Conservation (phyloP, 2,888 invertebrate genomes). For the Cheilosia impressa region DNA sequence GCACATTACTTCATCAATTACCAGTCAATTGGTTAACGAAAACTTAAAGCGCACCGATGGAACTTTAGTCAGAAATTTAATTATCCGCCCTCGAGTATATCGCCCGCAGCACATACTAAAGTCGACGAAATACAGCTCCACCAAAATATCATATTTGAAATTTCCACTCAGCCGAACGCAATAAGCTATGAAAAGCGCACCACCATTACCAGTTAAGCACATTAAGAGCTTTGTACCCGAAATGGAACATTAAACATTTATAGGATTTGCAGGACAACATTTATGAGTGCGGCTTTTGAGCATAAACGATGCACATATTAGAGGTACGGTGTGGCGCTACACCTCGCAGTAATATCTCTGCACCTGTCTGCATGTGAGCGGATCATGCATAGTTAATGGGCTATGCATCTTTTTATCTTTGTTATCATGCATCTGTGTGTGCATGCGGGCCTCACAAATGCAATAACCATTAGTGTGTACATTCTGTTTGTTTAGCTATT, state of each 20-base stretch:
- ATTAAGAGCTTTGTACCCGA: slow-evolving; percentile 74
- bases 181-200: slow-evolving; percentile 75
- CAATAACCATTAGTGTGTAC: slow-evolving; percentile 33
- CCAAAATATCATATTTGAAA: slow-evolving; percentile 70
- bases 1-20: slow-evolving; percentile 62
- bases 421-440: slow-evolving; percentile 14
- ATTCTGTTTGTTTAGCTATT: background rate
- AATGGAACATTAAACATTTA: slow-evolving; percentile 74
- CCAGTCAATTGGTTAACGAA: slow-evolving; percentile 64
- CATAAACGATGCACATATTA: slow-evolving; percentile 72
- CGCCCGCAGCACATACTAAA: too few species aligned
- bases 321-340: slow-evolving; percentile 41
- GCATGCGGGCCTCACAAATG: slow-evolving; percentile 17
- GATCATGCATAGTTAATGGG: slow-evolving; percentile 58
- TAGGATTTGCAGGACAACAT: slow-evolving; percentile 72
- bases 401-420: slow-evolving; percentile 63
- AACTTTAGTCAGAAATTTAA: slow-evolving; percentile 67
- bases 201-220: slow-evolving; percentile 73
- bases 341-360: slow-evolving; percentile 50
- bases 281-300: slow-evolving; percentile 72
- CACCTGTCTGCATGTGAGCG: slow-evolving; percentile 22
- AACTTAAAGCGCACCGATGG: slow-evolving; percentile 53
- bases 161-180: slow-evolving; percentile 69
- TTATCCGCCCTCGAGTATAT: slow-evolving; percentile 32
- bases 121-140: slow-evolving; percentile 38